Percentiles rank a stretch among this genome's conserved stretches.
phyloP scores from a whole-genome alignment of 2,888 invertebrate genomes.

The Drosophila limbata region DNA sequence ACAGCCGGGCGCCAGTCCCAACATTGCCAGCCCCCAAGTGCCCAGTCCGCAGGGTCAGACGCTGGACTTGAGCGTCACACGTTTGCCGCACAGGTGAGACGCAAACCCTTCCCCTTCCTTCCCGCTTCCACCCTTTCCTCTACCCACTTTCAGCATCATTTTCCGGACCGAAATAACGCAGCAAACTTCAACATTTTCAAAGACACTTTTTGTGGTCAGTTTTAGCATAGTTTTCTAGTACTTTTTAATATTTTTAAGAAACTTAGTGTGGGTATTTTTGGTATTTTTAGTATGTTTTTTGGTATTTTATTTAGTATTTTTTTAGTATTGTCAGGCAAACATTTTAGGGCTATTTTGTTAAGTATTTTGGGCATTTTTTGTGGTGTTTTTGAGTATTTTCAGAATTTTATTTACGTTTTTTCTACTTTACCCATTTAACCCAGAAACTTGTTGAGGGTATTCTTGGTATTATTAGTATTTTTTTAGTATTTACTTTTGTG shows the following conservation, averaged over 20 bases:
- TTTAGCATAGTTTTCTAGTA: too few relatives aligned
- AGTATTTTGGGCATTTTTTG: too few relatives aligned
- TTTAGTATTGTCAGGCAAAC: background rate
- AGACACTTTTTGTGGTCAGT: background rate
- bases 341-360: background rate
- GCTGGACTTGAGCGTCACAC: constrained; percentile 94
- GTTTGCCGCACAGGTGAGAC: constrained; percentile 92
- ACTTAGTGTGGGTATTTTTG: background rate
- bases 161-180: too few relatives aligned
- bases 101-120: background rate
- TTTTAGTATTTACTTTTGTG: background rate
- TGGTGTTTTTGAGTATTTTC: too few relatives aligned
- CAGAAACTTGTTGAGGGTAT: background rate
- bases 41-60: constrained; percentile 96
- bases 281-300: background rate
- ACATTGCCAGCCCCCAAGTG: constrained; percentile 94
- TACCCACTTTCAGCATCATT: background rate
- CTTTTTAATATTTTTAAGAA: background rate
- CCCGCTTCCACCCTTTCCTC: background rate
- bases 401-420: too few relatives aligned
- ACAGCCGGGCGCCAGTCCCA: constrained; percentile 94
- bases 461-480: background rate
- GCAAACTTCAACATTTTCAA: too few relatives aligned
- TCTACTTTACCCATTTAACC: too few relatives aligned
- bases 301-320: background rate